A percentile compares a stretch with the other conserved stretches of the same genome.
These are phyloP conservation scores for Serranochromis macrocephalus DNA, from an alignment of 2,113 vertebrate species.

Conservation along the genomic window DNA sequence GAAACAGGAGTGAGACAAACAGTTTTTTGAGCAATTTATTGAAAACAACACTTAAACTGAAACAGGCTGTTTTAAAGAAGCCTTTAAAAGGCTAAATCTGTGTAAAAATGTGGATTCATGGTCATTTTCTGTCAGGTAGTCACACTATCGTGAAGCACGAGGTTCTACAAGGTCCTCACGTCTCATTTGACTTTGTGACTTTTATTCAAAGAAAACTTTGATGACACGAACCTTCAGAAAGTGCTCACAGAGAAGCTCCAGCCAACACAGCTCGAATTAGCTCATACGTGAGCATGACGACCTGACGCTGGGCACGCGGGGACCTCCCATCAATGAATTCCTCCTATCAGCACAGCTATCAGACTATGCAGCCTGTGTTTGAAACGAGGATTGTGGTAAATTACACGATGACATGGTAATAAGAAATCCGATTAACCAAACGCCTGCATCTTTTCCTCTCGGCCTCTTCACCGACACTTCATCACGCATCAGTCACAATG, in stretches of 20 bases:
- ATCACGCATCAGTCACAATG: not conserved
- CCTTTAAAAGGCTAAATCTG: not conserved
- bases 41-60: not conserved
- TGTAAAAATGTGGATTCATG: not conserved
- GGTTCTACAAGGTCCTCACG: not conserved
- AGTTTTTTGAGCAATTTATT: not conserved
- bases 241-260: not conserved
- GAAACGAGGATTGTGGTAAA: not conserved
- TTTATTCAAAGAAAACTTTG: not conserved
- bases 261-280: not conserved
- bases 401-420: not conserved
- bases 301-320: not conserved
- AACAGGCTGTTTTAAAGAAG: not conserved
- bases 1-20: not conserved
- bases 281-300: not conserved
- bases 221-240: not conserved
- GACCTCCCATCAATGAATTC: not conserved
- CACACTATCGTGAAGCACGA: not conserved
- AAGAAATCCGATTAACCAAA: not conserved
- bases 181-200: not conserved
- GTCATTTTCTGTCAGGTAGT: not conserved
- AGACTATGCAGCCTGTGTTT: not conserved
- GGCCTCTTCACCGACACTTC: not conserved
- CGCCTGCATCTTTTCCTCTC: not conserved
- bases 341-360: not conserved